Evolutionary conservation across 53 echinoderm and acorn worm species (phyloP).

Genomic region (Antedon mediterranea): DNA sequence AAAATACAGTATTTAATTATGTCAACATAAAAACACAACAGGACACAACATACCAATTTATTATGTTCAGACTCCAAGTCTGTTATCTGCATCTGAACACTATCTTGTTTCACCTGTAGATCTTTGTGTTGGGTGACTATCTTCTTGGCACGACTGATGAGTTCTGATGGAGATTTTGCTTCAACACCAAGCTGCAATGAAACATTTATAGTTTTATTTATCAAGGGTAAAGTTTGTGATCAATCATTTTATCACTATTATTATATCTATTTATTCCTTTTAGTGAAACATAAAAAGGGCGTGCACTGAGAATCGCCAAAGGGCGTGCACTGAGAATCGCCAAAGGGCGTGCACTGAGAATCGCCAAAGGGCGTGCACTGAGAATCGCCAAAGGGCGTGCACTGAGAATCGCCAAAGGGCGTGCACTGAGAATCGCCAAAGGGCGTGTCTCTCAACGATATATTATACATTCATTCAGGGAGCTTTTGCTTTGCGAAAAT

Average conservation of each 20-base stretch:
- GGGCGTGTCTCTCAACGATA: too few species aligned
- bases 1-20: too few species aligned
- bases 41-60: constrained; percentile 67
- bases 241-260: not conserved
- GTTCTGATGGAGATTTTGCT: constrained; percentile 76
- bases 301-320: not conserved
- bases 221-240: too few species aligned
- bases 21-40: too few species aligned
- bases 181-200: constrained; percentile 62
- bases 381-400: not conserved
- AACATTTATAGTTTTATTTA: too few species aligned
- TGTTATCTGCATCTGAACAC: constrained; percentile 40
- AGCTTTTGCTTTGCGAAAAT: too few species aligned
- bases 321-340: not conserved
- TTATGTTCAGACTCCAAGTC: constrained; percentile 54
- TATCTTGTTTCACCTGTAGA: constrained; percentile 50
- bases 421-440: not conserved
- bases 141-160: constrained; percentile 76
- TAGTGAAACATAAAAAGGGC: too few species aligned
- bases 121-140: constrained; percentile 72
- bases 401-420: not conserved
- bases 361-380: not conserved
- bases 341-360: not conserved
- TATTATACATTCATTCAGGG: too few species aligned
- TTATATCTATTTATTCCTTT: too few species aligned